Evolutionary conservation across 2,113 vertebrate genomes (phyloP).

Genomic region (Reinhardtius hippoglossoides): DNA sequence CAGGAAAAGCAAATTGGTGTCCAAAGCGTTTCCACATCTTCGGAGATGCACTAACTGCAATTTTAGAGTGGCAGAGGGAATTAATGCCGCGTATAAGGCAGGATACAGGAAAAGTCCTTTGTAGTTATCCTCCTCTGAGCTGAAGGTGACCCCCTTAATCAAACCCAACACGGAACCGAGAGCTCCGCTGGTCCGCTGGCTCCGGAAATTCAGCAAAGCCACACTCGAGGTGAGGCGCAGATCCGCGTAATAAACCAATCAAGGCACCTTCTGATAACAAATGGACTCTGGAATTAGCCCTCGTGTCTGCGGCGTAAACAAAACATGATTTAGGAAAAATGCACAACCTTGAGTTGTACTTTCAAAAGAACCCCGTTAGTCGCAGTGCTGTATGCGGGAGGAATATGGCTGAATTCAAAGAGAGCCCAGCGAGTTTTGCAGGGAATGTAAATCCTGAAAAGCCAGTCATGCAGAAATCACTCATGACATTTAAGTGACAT

Average conservation of each 20-base stretch:
- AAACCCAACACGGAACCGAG: slow-evolving; percentile 30
- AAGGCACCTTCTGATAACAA: slow-evolving; percentile 27
- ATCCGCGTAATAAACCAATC: slow-evolving; percentile 27
- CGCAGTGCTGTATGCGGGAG: background rate
- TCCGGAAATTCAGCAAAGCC: slow-evolving; percentile 29
- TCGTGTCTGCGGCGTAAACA: background rate
- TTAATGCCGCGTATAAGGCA: slow-evolving; percentile 40
- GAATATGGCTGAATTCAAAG: background rate
- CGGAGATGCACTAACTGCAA: slow-evolving; percentile 11
- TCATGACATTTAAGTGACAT: slow-evolving; percentile 48
- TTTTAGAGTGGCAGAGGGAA: slow-evolving; percentile 24
- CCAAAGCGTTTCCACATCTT: slow-evolving; percentile 20
- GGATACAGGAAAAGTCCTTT: slow-evolving; percentile 30
- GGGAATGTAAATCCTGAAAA: background rate
- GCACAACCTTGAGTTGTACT: slow-evolving; percentile 22
- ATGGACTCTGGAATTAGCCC: slow-evolving; percentile 25
- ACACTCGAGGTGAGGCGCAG: slow-evolving; percentile 4
- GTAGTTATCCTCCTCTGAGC: slow-evolving; percentile 32
- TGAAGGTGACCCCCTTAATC: slow-evolving; percentile 60
- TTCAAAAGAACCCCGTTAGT: background rate
- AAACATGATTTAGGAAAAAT: slow-evolving; percentile 27
- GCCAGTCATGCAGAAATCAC: slow-evolving; percentile 11
- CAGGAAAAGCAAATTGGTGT: slow-evolving; percentile 38
- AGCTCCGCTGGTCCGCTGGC: slow-evolving; percentile 10
- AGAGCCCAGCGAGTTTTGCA: background rate